These are phyloP conservation scores for Sinocyclocheilus anshuiensis DNA, from an alignment of 2,113 vertebrate species.

Conservation along the genomic window DNA sequence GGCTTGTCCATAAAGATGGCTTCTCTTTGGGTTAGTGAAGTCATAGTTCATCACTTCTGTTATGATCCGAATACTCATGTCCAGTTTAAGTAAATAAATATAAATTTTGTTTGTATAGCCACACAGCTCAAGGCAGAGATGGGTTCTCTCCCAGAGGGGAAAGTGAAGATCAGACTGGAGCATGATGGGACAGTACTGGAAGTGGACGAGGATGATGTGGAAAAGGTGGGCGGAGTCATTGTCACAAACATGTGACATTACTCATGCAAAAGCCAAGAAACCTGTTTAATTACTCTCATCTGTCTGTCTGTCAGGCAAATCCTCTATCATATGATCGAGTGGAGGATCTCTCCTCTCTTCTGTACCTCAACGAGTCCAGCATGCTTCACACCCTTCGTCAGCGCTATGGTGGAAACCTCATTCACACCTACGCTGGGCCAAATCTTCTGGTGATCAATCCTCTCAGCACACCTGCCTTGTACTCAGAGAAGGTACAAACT, in stretches of 20 bases:
- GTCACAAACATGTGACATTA: background rate
- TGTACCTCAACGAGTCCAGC: constrained; percentile 95
- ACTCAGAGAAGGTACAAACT: constrained; percentile 91
- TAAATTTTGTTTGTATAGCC: constrained; percentile 69
- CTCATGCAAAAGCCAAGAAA: background rate
- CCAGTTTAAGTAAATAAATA: background rate
- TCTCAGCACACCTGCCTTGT: constrained; percentile 89
- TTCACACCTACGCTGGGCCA: constrained; percentile 89
- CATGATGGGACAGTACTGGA: constrained; percentile 90
- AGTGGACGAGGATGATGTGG: constrained; percentile 95
- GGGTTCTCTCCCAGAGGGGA: constrained; percentile 87
- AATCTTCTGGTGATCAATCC: constrained; percentile 93
- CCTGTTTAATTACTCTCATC: constrained; percentile 36
- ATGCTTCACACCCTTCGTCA: constrained; percentile 90
- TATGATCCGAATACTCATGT: background rate
- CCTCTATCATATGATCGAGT: constrained; percentile 86
- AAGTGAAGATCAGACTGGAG: constrained; percentile 92
- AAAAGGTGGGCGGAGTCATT: constrained; percentile 82
- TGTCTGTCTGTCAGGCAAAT: constrained; percentile 81
- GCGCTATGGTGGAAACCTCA: constrained; percentile 88
- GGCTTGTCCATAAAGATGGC: constrained; percentile 96
- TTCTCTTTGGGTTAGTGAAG: constrained; percentile 86
- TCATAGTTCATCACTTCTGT: background rate
- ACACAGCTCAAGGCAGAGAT: constrained; percentile 84
- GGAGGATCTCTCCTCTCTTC: constrained; percentile 91